phyloP scores from a whole-genome alignment of 1,140 invertebrate genomes.

The Drosophila ogumai region DNA sequence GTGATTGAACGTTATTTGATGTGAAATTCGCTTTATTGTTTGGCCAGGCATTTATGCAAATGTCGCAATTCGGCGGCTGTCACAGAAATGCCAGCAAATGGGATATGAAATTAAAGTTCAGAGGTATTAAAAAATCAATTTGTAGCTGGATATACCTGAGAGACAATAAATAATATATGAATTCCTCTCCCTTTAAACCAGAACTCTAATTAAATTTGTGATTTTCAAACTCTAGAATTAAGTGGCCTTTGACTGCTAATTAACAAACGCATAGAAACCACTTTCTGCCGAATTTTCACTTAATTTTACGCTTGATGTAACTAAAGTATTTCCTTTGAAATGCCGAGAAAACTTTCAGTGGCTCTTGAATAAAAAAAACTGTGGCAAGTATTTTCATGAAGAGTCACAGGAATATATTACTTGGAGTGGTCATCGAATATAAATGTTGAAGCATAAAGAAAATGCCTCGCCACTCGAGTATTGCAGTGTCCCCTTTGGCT shows the following conservation, averaged over 20 bases:
- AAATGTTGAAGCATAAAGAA: slow-evolving; percentile 4
- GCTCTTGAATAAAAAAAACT: slow-evolving; percentile 1
- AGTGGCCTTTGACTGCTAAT: slow-evolving; percentile 8
- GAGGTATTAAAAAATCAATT: neutral
- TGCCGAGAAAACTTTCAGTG: neutral
- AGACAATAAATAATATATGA: neutral
- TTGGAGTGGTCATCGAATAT: slow-evolving; percentile 22
- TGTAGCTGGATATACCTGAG: neutral
- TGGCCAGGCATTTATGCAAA: slow-evolving; percentile 60
- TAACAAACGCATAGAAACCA: slow-evolving; percentile 3
- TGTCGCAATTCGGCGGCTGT: slow-evolving; percentile 54
- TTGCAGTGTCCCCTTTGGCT: neutral
- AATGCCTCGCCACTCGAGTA: neutral
- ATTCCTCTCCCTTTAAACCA: neutral
- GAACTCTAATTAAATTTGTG: neutral
- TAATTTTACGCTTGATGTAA: slow-evolving; percentile 19
- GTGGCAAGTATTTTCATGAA: neutral
- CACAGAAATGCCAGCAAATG: slow-evolving; percentile 27
- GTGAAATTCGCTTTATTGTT: slow-evolving; percentile 55
- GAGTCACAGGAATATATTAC: slow-evolving; percentile 2
- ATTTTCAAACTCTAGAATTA: neutral
- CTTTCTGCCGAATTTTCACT: neutral
- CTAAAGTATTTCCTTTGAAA: slow-evolving; percentile 11
- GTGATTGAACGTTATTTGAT: slow-evolving; percentile 76
- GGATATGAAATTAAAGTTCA: slow-evolving; percentile 23